Base-by-base conservation (phyloP, 1,140 invertebrate species). In the Atta texana region DNA sequence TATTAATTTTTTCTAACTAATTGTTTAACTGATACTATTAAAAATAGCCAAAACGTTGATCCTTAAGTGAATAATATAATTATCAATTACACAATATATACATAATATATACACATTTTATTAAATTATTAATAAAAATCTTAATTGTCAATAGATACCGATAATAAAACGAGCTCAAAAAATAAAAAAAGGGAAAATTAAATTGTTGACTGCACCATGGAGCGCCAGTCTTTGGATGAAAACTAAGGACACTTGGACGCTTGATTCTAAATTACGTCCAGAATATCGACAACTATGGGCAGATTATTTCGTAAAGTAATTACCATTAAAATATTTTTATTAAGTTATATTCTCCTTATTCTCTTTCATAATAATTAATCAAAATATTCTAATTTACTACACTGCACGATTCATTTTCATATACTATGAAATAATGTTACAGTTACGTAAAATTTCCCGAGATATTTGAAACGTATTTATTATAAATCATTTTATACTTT, bases 161-260 rank as follows among this genome's bases (percentile, higher is more conserved):
- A 44, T 93, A 2, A 94, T 95, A 53, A 87, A 94, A 81, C 68
- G 85, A 77, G 94, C 95, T 44, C 31, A 89, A 18, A 7, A 89
- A 72, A 21, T 93, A 6, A 94, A 93, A 87, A 88, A 90, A 0
- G 24, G 51, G 18, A 64, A 92, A 6, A 66, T 91, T 91, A 96
- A 88, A 31, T 94, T 98, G 1, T 95, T 98, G 85, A 96, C 96
- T 0, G 96, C 97, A 16, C 96, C 97, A 0, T 99, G 98, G 98
- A 97, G 97, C 81, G 96, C 98, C 0, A 98, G 98, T 0, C 95
- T 95, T 5, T 99, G 98, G 98, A 99, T 99, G 98, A 99, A 99
- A 95, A 97, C 97, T 0, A 98, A 97, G 91, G 95, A 97, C 39
- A 94, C 94, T 71, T 96, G 96, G 91, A 95, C 94, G 7, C 96